These are phyloP conservation scores for Scaptodrosophila lebanonensis DNA, from an alignment of 1,140 invertebrate genomes.

Conservation along the genomic window DNA sequence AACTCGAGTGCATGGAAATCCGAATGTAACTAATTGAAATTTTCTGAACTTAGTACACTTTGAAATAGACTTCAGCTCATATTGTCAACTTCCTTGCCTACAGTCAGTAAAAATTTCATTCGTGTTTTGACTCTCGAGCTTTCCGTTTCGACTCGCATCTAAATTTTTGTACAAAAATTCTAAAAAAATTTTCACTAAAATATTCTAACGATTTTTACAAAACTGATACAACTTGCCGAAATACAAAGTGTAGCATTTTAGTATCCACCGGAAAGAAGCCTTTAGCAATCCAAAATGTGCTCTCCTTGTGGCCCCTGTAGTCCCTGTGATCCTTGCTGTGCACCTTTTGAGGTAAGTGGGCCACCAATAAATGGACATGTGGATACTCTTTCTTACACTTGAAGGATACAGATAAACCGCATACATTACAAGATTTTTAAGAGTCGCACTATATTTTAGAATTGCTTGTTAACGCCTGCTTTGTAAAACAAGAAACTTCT, in stretches of 20 bases:
- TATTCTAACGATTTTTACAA: constrained; percentile 9
- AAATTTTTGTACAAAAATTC: constrained; percentile 45
- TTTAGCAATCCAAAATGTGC: constrained; percentile 32
- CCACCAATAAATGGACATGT: too few relatives aligned
- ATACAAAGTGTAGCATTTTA: background rate
- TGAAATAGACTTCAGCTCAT: too few relatives aligned
- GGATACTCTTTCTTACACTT: too few relatives aligned
- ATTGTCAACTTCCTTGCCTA: too few relatives aligned
- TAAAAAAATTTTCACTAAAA: constrained; percentile 9
- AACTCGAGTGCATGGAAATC: too few relatives aligned
- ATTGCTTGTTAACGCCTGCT: too few relatives aligned
- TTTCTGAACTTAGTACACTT: too few relatives aligned
- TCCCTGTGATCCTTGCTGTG: constrained; percentile 68
- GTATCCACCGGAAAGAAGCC: too few relatives aligned
- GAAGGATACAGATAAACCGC: too few relatives aligned
- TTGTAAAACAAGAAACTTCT: background rate
- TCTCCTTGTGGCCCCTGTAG: constrained; percentile 64
- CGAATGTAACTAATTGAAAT: too few relatives aligned
- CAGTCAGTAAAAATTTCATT: constrained; percentile 20
- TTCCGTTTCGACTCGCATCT: constrained; percentile 47
- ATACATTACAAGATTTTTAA: too few relatives aligned
- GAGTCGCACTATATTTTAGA: too few relatives aligned
- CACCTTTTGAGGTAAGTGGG: constrained; percentile 52
- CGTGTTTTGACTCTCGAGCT: background rate
- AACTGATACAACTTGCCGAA: background rate